Percentiles rank a stretch among this genome's conserved stretches.
These are phyloP conservation scores for Neolamprologus longior DNA, from an alignment of 2,113 vertebrate genomes.

Conservation along the genomic window DNA sequence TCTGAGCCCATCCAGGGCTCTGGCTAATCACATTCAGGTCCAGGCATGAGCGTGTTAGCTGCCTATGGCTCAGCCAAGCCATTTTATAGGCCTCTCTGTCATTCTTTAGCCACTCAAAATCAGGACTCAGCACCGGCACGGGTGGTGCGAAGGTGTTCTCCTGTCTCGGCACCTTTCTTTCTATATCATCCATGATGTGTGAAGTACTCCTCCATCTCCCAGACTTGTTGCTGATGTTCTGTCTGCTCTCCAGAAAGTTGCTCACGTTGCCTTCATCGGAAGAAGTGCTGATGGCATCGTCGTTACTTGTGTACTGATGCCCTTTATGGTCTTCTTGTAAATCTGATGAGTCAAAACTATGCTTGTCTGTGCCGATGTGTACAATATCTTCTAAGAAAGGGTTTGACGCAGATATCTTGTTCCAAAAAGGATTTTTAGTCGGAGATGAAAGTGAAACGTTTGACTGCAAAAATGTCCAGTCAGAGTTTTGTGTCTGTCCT, in stretches of 20 bases:
- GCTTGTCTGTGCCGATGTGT: constrained; percentile 58
- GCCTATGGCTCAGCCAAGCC: constrained; percentile 92
- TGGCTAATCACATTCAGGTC: constrained; percentile 85
- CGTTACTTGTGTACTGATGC: constrained; percentile 63
- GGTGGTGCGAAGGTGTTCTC: constrained; percentile 37
- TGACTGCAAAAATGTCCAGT: constrained; percentile 49
- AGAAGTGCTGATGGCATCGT: constrained; percentile 78
- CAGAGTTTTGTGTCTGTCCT: neutral
- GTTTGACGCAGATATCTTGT: constrained; percentile 83
- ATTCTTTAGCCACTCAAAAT: constrained; percentile 81
- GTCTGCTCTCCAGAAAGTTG: constrained; percentile 66
- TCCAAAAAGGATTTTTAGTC: constrained; percentile 88
- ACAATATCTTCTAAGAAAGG: constrained; percentile 90
- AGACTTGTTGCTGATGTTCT: constrained; percentile 64
- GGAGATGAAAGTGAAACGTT: constrained; percentile 44
- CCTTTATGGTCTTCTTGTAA: constrained; percentile 72
- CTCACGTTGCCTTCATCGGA: constrained; percentile 81
- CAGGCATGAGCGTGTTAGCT: constrained; percentile 87
- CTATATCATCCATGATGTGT: constrained; percentile 80
- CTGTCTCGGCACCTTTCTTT: constrained; percentile 51
- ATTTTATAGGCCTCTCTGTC: constrained; percentile 92
- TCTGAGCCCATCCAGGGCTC: constrained; percentile 94
- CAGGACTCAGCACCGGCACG: constrained; percentile 67
- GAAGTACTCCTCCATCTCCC: constrained; percentile 85
- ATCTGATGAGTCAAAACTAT: constrained; percentile 56